A percentile compares a stretch with the other conserved stretches of the same genome.
Conservation (phyloP, 1,140 invertebrate species). For the Aphis craccivora region DNA sequence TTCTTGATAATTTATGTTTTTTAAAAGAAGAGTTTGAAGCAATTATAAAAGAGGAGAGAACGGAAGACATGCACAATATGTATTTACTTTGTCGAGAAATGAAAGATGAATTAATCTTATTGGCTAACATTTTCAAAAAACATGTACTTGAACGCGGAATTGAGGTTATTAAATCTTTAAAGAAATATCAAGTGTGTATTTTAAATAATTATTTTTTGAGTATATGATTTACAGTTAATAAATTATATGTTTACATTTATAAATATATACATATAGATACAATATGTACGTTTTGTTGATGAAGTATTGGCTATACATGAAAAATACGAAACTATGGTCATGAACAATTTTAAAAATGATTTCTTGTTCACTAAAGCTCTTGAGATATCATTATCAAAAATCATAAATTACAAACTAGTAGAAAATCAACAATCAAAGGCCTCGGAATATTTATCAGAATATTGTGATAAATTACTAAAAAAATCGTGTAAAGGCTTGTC, state of each 20-base stretch:
- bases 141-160: constrained; percentile 78
- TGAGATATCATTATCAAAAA: constrained; percentile 89
- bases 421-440: constrained; percentile 78
- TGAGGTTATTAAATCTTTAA: constrained; percentile 25
- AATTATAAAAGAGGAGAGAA: constrained; percentile 83
- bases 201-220: background rate
- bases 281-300: constrained; percentile 92
- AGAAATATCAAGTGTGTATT: constrained; percentile 37
- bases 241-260: background rate
- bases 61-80: constrained; percentile 87
- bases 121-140: constrained; percentile 85
- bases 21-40: constrained; percentile 85
- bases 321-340: constrained; percentile 87
- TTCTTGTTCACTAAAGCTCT: constrained; percentile 92
- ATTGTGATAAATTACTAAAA: constrained; percentile 93
- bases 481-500: constrained; percentile 87
- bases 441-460: constrained; percentile 88
- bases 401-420: constrained; percentile 84
- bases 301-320: constrained; percentile 88
- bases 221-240: background rate
- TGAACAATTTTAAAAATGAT: constrained; percentile 87
- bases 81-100: constrained; percentile 90
- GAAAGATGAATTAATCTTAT: constrained; percentile 74
- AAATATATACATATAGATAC: constrained; percentile 68
- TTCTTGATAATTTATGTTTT: constrained; percentile 85